phyloP scores from a whole-genome alignment of 2,797 vertebrate genomes.

The Jordanella pulchra region DNA sequence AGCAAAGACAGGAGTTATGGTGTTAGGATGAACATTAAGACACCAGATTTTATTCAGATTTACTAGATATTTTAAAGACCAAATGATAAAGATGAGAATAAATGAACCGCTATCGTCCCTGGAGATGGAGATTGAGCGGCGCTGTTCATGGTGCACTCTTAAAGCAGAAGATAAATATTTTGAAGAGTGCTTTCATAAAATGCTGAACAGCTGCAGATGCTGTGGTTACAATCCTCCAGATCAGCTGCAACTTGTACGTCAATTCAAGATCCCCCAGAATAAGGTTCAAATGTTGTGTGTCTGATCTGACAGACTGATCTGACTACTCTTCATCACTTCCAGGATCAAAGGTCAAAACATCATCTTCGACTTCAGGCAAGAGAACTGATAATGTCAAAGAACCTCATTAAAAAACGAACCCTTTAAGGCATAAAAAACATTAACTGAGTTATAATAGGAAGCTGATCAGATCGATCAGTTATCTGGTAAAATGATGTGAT shows the following conservation, averaged over 20 bases:
- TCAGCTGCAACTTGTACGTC: neutral
- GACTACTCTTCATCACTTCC: neutral
- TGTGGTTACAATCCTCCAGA: too few species aligned
- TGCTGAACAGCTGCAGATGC: too few species aligned
- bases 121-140: neutral
- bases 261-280: neutral
- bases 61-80: too few species aligned
- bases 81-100: neutral
- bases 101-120: neutral
- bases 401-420: neutral
- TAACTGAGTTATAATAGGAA: too few species aligned
- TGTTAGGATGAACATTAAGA: neutral
- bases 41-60: neutral
- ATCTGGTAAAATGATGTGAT: too few species aligned
- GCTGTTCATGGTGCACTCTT: neutral
- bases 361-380: neutral
- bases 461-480: too few species aligned
- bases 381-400: neutral
- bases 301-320: neutral
- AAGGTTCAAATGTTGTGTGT: neutral
- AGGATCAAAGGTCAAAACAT: too few species aligned
- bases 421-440: too few species aligned
- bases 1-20: conserved; percentile 20
- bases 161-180: neutral
- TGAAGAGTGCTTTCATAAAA: neutral